Percentiles rank a stretch among this genome's conserved stretches.
These are phyloP conservation scores for Rhyacophila brunnea DNA, from an alignment of 1,140 invertebrate genomes.

Conservation along the genomic window DNA sequence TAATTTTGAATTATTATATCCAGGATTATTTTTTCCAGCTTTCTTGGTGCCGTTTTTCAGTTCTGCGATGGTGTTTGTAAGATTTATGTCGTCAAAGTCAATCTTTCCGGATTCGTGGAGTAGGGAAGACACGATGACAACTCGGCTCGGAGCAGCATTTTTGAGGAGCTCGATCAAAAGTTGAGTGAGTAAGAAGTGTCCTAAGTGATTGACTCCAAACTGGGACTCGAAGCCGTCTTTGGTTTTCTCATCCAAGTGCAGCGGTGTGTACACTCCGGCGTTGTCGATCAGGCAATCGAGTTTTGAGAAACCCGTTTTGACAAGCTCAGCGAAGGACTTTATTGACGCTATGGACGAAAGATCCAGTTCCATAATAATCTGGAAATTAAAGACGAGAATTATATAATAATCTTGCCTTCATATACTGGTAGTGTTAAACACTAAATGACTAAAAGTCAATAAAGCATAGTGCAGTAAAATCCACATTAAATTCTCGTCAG, in stretches of 20 bases:
- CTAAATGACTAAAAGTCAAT: too few relatives aligned
- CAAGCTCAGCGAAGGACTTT: slow-evolving; percentile 55
- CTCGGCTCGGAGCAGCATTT: slow-evolving; percentile 57
- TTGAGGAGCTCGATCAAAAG: slow-evolving; percentile 65
- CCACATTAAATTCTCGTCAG: too few relatives aligned
- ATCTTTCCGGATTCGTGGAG: slow-evolving; percentile 57
- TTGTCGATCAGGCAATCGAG: slow-evolving; percentile 78
- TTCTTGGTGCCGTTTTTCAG: slow-evolving; percentile 38
- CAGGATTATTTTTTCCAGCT: slow-evolving; percentile 53
- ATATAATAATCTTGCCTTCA: too few relatives aligned
- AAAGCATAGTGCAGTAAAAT: too few relatives aligned
- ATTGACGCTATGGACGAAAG: slow-evolving; percentile 64
- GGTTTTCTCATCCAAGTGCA: slow-evolving; percentile 54
- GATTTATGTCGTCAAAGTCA: slow-evolving; percentile 69
- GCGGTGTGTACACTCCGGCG: slow-evolving; percentile 64
- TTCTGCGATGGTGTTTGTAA: slow-evolving; percentile 45
- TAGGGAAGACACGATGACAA: slow-evolving; percentile 55
- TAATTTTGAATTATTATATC: slow-evolving; percentile 79
- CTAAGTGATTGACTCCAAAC: slow-evolving; percentile 70
- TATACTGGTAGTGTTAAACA: too few relatives aligned
- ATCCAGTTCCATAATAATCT: slow-evolving; percentile 67
- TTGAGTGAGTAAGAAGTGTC: slow-evolving; percentile 79
- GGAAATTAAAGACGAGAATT: slow-evolving; percentile 23
- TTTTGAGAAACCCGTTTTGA: slow-evolving; percentile 58
- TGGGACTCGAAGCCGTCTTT: slow-evolving; percentile 75